A percentile compares a stretch with the other conserved stretches of the same genome.
Evolutionary conservation across 2,113 vertebrate genomes (phyloP).

Genomic region (Petroica traversi): DNA sequence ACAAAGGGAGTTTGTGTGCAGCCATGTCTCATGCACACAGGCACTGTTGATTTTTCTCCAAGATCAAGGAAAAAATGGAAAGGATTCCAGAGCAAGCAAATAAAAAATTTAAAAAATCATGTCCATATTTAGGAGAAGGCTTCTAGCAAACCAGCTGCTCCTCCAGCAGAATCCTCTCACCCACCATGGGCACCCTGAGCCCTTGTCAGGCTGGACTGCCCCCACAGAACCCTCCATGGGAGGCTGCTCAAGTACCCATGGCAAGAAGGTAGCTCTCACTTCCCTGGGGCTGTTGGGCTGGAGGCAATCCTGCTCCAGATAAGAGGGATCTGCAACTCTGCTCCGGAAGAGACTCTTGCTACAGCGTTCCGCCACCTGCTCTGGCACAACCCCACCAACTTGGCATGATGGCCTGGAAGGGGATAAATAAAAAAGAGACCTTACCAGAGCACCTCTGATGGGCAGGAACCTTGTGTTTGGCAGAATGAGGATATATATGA

Average conservation of each 20-base stretch:
- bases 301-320: background rate
- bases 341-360: background rate
- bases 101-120: background rate
- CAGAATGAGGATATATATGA: background rate
- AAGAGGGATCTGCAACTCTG: background rate
- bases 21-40: background rate
- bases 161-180: background rate
- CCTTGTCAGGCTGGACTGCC: background rate
- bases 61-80: background rate
- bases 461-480: background rate
- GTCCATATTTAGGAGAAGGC: background rate
- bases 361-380: background rate
- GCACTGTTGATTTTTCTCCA: background rate
- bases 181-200: background rate
- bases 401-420: rapidly evolving
- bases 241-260: background rate
- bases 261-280: rapidly evolving
- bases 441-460: background rate
- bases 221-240: background rate
- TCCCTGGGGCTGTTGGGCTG: rapidly evolving
- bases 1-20: background rate
- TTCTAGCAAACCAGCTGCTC: background rate
- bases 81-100: background rate
- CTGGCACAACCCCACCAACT: background rate
- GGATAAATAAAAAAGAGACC: background rate